Conservation (phyloP, 2,888 invertebrate species). For the Dorcus hopei region DNA sequence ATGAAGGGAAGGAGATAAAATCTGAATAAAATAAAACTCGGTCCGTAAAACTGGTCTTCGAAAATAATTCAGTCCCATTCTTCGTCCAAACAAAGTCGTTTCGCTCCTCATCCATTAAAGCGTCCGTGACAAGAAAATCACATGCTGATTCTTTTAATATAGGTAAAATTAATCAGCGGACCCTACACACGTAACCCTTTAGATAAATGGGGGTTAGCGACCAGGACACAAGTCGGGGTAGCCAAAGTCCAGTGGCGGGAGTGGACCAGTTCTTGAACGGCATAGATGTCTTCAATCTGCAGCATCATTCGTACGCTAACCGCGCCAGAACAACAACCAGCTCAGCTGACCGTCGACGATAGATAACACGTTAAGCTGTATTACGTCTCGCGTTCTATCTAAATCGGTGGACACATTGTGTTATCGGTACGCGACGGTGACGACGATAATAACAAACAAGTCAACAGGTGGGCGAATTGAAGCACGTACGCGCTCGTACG, state of each 20-base stretch:
- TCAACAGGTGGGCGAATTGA: too few relatives aligned
- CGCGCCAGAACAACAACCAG: conserved; percentile 35
- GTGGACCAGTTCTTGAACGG: conserved; percentile 35
- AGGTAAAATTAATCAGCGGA: conserved; percentile 18
- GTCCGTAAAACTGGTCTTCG: too few relatives aligned
- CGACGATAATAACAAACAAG: too few relatives aligned
- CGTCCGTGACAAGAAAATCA: neutral
- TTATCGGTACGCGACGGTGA: too few relatives aligned
- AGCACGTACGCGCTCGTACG: too few relatives aligned
- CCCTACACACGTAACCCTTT: conserved; percentile 9
- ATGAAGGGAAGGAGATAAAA: too few relatives aligned
- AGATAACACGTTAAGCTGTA: neutral
- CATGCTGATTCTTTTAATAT: neutral
- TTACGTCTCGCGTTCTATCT: conserved; percentile 2
- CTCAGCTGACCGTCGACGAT: conserved; percentile 21
- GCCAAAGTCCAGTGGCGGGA: conserved; percentile 33
- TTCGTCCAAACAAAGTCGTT: too few relatives aligned
- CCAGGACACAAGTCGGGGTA: conserved; percentile 7
- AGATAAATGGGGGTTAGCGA: conserved; percentile 1
- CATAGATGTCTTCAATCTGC: conserved; percentile 24
- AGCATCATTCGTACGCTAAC: conserved; percentile 37
- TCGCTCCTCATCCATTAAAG: neutral
- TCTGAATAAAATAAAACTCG: too few relatives aligned
- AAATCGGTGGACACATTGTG: neutral
- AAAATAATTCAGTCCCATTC: too few relatives aligned